Evolutionary conservation across 2,888 invertebrate species (phyloP).

Genomic region (Melanchra persicariae): DNA sequence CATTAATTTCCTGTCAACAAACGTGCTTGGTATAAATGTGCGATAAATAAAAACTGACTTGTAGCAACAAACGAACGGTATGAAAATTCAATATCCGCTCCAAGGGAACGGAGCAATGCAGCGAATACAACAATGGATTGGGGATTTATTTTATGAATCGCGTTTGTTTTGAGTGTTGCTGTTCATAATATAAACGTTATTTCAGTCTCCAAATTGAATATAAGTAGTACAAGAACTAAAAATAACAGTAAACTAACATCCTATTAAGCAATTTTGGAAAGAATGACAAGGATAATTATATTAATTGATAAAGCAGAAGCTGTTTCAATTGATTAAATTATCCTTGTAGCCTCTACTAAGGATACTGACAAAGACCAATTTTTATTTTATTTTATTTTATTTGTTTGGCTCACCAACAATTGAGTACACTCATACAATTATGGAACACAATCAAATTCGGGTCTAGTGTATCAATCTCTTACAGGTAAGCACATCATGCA

Average conservation of each 20-base stretch:
- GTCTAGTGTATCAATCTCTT: no score
- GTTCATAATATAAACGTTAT: slow-evolving; percentile 4
- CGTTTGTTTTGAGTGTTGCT: slow-evolving; percentile 44
- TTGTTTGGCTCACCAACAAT: no score
- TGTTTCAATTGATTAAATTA: neutral
- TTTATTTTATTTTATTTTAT: no score
- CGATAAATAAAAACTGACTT: slow-evolving; percentile 83
- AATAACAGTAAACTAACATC: neutral
- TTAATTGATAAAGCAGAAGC: slow-evolving; percentile 5
- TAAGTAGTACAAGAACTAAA: neutral
- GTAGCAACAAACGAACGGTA: slow-evolving; percentile 85
- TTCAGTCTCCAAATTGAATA: neutral
- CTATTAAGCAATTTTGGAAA: neutral
- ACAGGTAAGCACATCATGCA: no score
- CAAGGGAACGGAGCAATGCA: slow-evolving; percentile 78
- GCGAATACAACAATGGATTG: slow-evolving; percentile 79
- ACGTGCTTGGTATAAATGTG: slow-evolving; percentile 79
- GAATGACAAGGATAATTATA: no score
- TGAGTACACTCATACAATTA: no score
- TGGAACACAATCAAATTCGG: no score
- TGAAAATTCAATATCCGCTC: slow-evolving; percentile 90
- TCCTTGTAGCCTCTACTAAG: neutral
- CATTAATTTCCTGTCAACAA: slow-evolving; percentile 89
- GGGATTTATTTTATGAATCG: slow-evolving; percentile 74
- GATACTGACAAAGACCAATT: slow-evolving; percentile 18